Conservation (phyloP, 2,113 vertebrate genomes). For the Burhinus bistriatus region DNA sequence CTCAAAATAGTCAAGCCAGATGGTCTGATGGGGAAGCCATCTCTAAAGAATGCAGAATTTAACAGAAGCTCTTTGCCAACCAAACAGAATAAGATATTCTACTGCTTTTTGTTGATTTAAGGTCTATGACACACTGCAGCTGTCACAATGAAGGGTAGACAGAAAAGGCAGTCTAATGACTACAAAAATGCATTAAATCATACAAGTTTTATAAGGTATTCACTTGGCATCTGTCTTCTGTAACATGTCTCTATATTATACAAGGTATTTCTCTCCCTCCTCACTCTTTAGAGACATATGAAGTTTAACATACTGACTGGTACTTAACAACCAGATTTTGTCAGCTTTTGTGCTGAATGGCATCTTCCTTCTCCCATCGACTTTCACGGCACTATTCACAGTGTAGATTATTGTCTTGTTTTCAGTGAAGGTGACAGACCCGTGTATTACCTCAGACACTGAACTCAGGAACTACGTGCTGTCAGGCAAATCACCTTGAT, state of each 20-base stretch:
- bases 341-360: slow-evolving; percentile 34
- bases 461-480: background rate
- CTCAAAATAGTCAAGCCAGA: slow-evolving; percentile 19
- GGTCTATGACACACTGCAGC: slow-evolving; percentile 24
- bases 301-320: slow-evolving; percentile 29
- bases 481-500: background rate
- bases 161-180: background rate
- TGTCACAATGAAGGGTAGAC: slow-evolving; percentile 32
- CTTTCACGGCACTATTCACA: background rate
- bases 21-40: background rate
- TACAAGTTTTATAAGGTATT: background rate
- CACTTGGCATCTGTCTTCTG: slow-evolving; percentile 27
- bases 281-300: background rate
- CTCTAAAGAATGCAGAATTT: background rate
- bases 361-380: background rate
- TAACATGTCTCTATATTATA: background rate
- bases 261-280: background rate
- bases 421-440: background rate
- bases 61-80: background rate
- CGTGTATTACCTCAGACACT: background rate
- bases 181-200: slow-evolving; percentile 5
- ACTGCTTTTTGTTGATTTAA: background rate
- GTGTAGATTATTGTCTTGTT: background rate
- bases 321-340: slow-evolving; percentile 43
- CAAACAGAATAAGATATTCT: background rate